Conservation (phyloP, 2,113 vertebrate species). For the Columba janthina region DNA sequence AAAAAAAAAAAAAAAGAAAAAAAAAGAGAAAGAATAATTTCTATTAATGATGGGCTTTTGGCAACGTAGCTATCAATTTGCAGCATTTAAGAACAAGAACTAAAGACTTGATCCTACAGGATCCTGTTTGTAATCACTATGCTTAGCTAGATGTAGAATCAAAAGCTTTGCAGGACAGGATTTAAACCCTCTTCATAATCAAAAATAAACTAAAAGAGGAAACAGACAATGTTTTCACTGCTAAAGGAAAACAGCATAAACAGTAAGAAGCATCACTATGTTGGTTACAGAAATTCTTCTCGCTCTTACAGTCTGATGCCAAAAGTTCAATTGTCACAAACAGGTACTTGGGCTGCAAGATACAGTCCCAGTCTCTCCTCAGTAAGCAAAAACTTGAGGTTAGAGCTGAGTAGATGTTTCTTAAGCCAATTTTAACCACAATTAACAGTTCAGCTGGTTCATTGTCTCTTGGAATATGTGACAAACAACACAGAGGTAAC, state of each 20-base stretch:
- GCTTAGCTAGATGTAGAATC: background rate
- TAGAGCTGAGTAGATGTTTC: background rate
- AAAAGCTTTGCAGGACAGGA: background rate
- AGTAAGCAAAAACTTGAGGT: background rate
- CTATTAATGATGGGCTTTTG: background rate
- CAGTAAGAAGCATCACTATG: background rate
- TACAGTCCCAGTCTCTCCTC: background rate
- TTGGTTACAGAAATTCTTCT: background rate
- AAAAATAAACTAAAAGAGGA: background rate
- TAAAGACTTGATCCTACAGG: background rate
- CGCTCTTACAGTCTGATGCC: background rate
- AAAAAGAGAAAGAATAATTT: no score
- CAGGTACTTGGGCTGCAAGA: background rate
- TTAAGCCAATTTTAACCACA: background rate
- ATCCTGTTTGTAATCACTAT: background rate
- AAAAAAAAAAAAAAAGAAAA: background rate
- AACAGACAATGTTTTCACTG: background rate
- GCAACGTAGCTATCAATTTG: accelerated
- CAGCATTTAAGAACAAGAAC: background rate
- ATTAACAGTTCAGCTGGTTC: accelerated
- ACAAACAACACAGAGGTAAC: background rate
- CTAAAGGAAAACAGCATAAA: background rate
- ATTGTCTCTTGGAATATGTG: background rate
- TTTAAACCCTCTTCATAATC: background rate
- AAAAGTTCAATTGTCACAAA: accelerated